A percentile compares a stretch with the other conserved stretches of the same genome.
Evolutionary conservation across 1,140 invertebrate genomes (phyloP).

Genomic region (Reticulitermes speratus): DNA sequence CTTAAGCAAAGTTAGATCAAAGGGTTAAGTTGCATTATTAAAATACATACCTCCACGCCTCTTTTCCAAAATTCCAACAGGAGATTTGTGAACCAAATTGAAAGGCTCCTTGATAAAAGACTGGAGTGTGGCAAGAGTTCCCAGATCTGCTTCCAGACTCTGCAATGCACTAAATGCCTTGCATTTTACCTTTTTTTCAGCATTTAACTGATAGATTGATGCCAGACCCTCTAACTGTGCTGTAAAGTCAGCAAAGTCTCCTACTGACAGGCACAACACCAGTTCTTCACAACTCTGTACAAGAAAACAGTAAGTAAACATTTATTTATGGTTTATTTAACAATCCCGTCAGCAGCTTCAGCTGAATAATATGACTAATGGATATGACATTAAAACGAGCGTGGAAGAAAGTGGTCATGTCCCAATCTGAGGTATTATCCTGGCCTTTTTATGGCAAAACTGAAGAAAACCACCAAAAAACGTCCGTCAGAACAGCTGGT

Average conservation of each 20-base stretch:
- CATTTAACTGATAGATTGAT: conserved; percentile 90
- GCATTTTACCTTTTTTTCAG: conserved; percentile 91
- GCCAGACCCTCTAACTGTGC: conserved; percentile 87
- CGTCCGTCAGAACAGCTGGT: too few relatives aligned
- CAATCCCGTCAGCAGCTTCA: not conserved
- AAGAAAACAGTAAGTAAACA: conserved; percentile 12
- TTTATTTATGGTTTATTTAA: not conserved
- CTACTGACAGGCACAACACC: conserved; percentile 71
- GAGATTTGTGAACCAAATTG: conserved; percentile 84
- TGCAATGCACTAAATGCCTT: conserved; percentile 91
- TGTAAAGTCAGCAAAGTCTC: conserved; percentile 91
- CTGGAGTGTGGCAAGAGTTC: conserved; percentile 76
- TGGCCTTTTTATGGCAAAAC: too few relatives aligned
- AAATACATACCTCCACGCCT: conserved; percentile 63
- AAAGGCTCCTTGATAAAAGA: conserved; percentile 81
- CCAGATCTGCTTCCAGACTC: conserved; percentile 89
- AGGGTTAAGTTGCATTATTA: too few relatives aligned
- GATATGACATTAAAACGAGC: too few relatives aligned
- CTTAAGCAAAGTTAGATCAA: too few relatives aligned
- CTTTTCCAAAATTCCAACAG: conserved; percentile 76
- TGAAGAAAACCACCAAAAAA: too few relatives aligned
- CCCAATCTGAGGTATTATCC: too few relatives aligned
- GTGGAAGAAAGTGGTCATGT: too few relatives aligned
- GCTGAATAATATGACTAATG: too few relatives aligned
- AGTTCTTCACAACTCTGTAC: conserved; percentile 84